These are phyloP conservation scores for Cyaniris semiargus DNA, from an alignment of 2,888 invertebrate species.

Conservation along the genomic window DNA sequence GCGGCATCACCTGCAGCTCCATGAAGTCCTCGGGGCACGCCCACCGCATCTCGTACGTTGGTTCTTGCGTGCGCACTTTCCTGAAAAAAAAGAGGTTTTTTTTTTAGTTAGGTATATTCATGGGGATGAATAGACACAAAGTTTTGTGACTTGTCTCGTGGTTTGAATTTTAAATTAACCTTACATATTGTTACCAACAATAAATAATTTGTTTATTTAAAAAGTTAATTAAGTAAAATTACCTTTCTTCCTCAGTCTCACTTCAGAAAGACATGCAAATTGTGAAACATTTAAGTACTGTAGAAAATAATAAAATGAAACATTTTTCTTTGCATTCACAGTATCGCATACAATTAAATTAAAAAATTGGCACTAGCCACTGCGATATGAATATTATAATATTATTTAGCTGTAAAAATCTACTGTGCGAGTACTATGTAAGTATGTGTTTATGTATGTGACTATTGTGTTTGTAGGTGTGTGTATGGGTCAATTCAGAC, in stretches of 20 bases:
- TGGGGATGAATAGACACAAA: neutral
- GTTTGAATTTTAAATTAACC: neutral
- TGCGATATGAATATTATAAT: neutral
- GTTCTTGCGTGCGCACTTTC: slow-evolving; percentile 83
- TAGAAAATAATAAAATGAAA: neutral
- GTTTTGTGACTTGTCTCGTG: too few relatives aligned
- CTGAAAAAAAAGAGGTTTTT: slow-evolving; percentile 52
- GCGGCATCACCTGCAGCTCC: slow-evolving; percentile 90
- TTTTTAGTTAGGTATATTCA: too few relatives aligned
- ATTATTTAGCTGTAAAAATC: neutral
- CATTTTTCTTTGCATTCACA: neutral
- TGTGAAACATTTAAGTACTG: neutral
- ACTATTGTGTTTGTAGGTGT: neutral
- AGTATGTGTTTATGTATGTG: too few relatives aligned
- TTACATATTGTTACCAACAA: too few relatives aligned
- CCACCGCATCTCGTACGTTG: slow-evolving; percentile 89
- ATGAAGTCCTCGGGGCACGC: slow-evolving; percentile 89
- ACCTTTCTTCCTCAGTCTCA: slow-evolving; percentile 66
- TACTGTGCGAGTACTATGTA: neutral
- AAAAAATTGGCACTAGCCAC: neutral
- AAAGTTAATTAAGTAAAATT: slow-evolving; percentile 36
- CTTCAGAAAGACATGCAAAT: slow-evolving; percentile 64
- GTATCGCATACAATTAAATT: neutral
- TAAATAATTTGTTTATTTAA: too few relatives aligned
- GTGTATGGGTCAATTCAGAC: too few relatives aligned